Percentiles rank a stretch among this genome's conserved stretches.
Evolutionary conservation across 2,888 invertebrate species (phyloP).

Genomic region (Morpho achilles): DNA sequence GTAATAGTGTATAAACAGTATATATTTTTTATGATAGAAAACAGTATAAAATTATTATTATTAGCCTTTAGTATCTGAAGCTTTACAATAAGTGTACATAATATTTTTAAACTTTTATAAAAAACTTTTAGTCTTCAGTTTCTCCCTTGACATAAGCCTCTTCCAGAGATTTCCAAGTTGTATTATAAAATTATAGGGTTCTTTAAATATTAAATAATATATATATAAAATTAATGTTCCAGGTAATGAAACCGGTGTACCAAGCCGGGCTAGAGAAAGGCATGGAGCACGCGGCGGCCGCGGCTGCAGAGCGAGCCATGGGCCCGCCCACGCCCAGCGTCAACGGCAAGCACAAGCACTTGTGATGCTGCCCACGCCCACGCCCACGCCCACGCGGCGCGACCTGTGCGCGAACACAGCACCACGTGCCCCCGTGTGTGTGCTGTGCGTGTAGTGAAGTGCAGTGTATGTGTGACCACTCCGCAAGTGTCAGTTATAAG

Average conservation of each 20-base stretch:
- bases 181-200: too few species aligned
- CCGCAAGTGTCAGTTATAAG: conserved; percentile 4
- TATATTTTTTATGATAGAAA: too few species aligned
- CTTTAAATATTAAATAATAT: too few species aligned
- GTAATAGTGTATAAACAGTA: too few species aligned
- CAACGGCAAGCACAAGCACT: conserved; percentile 82
- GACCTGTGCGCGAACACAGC: not conserved
- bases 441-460: not conserved
- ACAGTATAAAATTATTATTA: too few species aligned
- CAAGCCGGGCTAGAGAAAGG: conserved; percentile 90
- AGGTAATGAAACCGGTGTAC: conserved; percentile 92
- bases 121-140: too few species aligned
- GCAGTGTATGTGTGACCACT: conserved; percentile 4
- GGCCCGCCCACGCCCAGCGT: conserved; percentile 67
- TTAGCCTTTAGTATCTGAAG: too few species aligned
- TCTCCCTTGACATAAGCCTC: too few species aligned
- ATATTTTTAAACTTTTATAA: too few species aligned
- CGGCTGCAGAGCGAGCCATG: conserved; percentile 85
- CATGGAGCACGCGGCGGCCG: conserved; percentile 88
- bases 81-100: too few species aligned
- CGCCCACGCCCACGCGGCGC: conserved; percentile 5
- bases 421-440: not conserved
- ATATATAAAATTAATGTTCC: conserved; percentile 24
- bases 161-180: too few species aligned
- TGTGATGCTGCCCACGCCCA: conserved; percentile 68